Conservation (phyloP, 2,888 invertebrate genomes). For the Dermolepida albohirtum region DNA sequence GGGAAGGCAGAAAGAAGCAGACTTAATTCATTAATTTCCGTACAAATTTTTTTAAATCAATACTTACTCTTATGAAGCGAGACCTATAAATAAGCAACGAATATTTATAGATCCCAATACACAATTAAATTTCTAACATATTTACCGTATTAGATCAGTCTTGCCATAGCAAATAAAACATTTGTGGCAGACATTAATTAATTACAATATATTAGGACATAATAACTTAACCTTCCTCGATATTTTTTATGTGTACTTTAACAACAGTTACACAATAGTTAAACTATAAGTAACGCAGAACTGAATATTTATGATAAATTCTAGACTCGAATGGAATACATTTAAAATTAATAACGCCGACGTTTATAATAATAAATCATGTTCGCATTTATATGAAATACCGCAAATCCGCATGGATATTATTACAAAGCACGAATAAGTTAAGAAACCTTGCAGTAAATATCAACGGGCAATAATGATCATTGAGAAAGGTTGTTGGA, state of each 20-base stretch:
- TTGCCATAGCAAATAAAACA: constrained; percentile 9
- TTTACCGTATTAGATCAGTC: constrained; percentile 2
- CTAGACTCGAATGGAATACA: constrained; percentile 17
- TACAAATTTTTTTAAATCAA: no score
- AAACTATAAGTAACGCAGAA: constrained; percentile 18
- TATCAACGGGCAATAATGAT: constrained; percentile 36
- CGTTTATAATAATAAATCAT: constrained; percentile 38
- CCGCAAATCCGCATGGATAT: constrained; percentile 39
- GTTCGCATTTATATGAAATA: constrained; percentile 35
- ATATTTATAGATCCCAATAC: neutral
- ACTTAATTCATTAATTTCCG: no score
- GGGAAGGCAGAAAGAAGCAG: no score
- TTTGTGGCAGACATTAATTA: constrained; percentile 16
- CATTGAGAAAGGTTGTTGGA: constrained; percentile 34
- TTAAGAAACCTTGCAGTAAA: constrained; percentile 41
- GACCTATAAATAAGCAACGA: neutral
- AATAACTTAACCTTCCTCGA: constrained; percentile 15
- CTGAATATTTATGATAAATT: constrained; percentile 34
- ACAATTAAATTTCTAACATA: neutral
- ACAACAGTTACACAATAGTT: constrained; percentile 28
- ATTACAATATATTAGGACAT: constrained; percentile 30
- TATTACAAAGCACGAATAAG: constrained; percentile 20
- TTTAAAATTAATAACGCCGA: constrained; percentile 32
- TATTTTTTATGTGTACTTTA: constrained; percentile 15
- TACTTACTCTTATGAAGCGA: no score